Evolutionary conservation across 2,797 vertebrate genomes (phyloP).

Genomic region (Kryptolebias ocellatus): DNA sequence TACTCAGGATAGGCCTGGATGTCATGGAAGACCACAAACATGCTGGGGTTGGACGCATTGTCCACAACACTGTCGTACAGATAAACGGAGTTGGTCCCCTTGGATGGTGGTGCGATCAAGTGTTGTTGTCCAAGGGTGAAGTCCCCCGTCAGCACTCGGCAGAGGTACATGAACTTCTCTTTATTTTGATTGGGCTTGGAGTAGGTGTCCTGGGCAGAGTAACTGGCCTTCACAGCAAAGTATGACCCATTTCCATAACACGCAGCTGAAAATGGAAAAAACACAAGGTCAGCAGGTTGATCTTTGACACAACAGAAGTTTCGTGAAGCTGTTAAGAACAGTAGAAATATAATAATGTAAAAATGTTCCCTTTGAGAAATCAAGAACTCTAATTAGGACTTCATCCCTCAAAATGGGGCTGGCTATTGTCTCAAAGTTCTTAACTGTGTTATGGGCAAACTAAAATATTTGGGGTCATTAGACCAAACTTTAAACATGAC

Average conservation of each 20-base stretch:
- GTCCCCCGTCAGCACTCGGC: conserved; percentile 86
- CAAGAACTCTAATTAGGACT: too few relatives aligned
- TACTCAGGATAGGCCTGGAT: conserved; percentile 90
- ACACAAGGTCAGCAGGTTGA: not conserved
- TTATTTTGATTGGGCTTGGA: conserved; percentile 73
- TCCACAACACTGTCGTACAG: conserved; percentile 87
- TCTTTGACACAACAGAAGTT: not conserved
- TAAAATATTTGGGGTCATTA: too few relatives aligned
- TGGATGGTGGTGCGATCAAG: conserved; percentile 81
- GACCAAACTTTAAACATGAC: not conserved
- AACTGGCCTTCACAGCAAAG: conserved; percentile 85
- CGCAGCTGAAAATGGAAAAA: conserved; percentile 74
- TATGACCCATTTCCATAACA: conserved; percentile 86
- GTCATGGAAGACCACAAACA: conserved; percentile 91
- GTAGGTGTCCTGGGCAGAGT: conserved; percentile 80
- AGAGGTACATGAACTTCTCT: conserved; percentile 87
- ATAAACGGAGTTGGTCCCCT: conserved; percentile 41
- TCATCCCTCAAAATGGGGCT: not conserved
- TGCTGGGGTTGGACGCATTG: not conserved
- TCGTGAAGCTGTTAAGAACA: not conserved
- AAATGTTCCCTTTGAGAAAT: too few relatives aligned
- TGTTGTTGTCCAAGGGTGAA: conserved; percentile 46
- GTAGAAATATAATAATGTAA: not conserved
- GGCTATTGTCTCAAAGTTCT: not conserved
- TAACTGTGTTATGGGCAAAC: not conserved